These are phyloP conservation scores for Venustoraphidia nigricollis DNA, from an alignment of 2,888 invertebrate genomes.

Conservation along the genomic window DNA sequence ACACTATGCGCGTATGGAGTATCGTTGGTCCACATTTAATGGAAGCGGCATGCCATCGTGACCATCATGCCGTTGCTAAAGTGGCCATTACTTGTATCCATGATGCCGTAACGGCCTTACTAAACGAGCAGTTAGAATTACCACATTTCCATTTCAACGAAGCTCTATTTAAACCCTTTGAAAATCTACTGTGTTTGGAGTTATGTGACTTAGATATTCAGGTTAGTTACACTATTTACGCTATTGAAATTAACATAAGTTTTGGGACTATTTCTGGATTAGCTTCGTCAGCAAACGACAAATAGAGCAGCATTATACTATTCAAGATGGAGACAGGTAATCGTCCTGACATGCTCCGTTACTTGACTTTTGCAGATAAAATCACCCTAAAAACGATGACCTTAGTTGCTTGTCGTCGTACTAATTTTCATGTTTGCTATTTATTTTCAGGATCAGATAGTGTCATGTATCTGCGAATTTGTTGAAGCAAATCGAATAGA, in stretches of 20 bases:
- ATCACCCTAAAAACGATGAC: no score
- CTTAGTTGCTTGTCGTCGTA: background rate
- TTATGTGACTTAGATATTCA: constrained; percentile 88
- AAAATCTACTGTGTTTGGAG: constrained; percentile 85
- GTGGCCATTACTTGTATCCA: constrained; percentile 85
- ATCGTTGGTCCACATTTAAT: constrained; percentile 86
- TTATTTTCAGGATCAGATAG: constrained; percentile 61
- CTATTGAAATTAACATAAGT: background rate
- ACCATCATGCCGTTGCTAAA: constrained; percentile 66
- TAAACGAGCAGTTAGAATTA: constrained; percentile 76
- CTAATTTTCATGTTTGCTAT: background rate
- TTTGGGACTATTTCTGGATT: constrained; percentile 41
- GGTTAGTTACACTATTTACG: constrained; percentile 27
- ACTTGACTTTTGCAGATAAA: no score
- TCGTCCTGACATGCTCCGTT: no score
- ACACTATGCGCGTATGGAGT: constrained; percentile 86
- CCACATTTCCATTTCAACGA: constrained; percentile 94
- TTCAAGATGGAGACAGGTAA: no score
- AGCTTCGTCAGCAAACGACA: constrained; percentile 18
- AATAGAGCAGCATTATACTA: no score
- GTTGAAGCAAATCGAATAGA: constrained; percentile 88
- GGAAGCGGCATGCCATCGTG: constrained; percentile 89
- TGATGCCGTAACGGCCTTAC: constrained; percentile 73
- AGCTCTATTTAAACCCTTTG: constrained; percentile 86
- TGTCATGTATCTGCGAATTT: constrained; percentile 88